A percentile compares a stretch with the other conserved stretches of the same genome.
Conservation (phyloP, 2,113 vertebrate species). For the Pyrgilauda ruficollis region DNA sequence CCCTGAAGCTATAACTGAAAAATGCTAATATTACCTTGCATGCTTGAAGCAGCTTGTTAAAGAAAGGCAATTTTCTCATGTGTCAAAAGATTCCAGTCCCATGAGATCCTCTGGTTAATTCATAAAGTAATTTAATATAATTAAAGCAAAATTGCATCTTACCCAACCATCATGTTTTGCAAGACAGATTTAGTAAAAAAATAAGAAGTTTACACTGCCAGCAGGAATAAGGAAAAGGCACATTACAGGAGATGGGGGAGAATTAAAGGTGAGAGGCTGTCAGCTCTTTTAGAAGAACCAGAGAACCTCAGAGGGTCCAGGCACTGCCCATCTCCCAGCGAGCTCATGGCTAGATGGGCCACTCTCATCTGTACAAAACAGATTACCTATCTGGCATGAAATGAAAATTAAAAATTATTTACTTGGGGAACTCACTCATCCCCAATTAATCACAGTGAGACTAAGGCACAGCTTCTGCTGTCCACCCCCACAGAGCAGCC, state of each 20-base stretch:
- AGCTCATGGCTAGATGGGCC: background rate
- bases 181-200: slow-evolving; percentile 3
- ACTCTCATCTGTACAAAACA: background rate
- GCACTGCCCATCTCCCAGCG: fast-evolving
- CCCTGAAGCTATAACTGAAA: slow-evolving; percentile 69
- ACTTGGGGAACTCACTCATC: fast-evolving
- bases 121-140: slow-evolving; percentile 62
- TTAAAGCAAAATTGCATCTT: slow-evolving; percentile 56
- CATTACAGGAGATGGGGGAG: background rate
- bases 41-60: slow-evolving; percentile 70
- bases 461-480: background rate
- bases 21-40: slow-evolving; percentile 61
- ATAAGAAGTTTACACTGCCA: background rate
- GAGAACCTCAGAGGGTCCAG: background rate
- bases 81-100: slow-evolving; percentile 60
- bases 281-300: background rate
- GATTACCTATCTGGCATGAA: background rate
- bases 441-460: background rate
- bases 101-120: slow-evolving; percentile 53
- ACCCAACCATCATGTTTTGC: slow-evolving; percentile 30
- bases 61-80: slow-evolving; percentile 55
- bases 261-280: background rate
- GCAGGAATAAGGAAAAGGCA: background rate
- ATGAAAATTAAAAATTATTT: background rate
- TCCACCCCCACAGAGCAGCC: fast-evolving